Percentiles rank a stretch among this genome's conserved stretches.
phyloP scores from a whole-genome alignment of 2,888 invertebrate species.

The Epinotia brunnichana region DNA sequence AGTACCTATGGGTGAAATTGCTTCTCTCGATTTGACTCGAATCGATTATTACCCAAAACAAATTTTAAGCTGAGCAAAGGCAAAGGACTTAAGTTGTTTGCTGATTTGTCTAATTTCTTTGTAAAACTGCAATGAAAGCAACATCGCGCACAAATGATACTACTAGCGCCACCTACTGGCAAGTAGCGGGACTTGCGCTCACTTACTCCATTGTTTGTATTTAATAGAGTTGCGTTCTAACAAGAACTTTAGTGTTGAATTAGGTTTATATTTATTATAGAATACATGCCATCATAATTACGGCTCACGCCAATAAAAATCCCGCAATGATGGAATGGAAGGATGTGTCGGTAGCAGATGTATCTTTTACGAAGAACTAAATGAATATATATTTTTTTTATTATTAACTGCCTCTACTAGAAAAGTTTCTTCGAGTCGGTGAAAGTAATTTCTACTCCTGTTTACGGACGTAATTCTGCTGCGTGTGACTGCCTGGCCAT shows the following conservation, averaged over 20 bases:
- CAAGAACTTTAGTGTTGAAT: neutral
- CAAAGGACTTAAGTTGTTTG: too few relatives aligned
- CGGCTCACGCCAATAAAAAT: neutral
- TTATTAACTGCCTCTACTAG: neutral
- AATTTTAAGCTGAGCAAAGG: too few relatives aligned
- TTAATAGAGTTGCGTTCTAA: neutral
- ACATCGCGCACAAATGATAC: slow-evolving; percentile 22
- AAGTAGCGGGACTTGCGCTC: slow-evolving; percentile 61
- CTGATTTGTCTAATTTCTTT: too few relatives aligned
- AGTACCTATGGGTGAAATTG: too few relatives aligned
- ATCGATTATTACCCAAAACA: too few relatives aligned
- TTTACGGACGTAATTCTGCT: neutral
- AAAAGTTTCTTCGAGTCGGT: neutral
- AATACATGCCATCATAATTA: neutral
- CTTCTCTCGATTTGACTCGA: too few relatives aligned
- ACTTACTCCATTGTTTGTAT: neutral
- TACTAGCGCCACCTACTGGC: slow-evolving; percentile 66
- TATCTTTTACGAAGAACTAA: neutral
- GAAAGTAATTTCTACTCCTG: neutral
- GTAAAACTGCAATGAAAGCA: neutral
- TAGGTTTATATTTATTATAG: neutral
- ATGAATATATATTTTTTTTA: neutral
- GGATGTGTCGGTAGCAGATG: too few relatives aligned
- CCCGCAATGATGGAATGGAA: neutral
- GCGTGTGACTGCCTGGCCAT: neutral